Evolutionary conservation across 2,888 invertebrate species (phyloP).

Genomic region (Agrochola lychnidis): DNA sequence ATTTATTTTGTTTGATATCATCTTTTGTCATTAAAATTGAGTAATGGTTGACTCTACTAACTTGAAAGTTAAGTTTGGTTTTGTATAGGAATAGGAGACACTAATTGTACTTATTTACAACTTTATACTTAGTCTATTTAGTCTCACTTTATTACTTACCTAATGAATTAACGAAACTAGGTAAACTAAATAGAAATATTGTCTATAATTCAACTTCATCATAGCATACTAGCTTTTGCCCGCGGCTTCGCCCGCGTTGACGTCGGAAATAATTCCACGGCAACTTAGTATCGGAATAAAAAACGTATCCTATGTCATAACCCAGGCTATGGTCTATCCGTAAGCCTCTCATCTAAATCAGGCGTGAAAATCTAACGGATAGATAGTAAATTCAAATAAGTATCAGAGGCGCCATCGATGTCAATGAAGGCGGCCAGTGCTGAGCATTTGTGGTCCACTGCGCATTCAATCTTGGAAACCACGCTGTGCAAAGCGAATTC

Average conservation of each 20-base stretch:
- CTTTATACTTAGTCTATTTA: neutral
- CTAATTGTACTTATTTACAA: neutral
- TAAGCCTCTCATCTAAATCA: no score
- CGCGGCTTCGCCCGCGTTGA: no score
- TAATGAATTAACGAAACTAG: neutral
- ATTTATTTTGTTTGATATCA: slow-evolving; percentile 29
- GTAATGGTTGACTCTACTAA: slow-evolving; percentile 13
- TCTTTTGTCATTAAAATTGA: slow-evolving; percentile 29
- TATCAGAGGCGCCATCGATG: no score
- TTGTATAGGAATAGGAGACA: neutral
- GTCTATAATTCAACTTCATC: neutral
- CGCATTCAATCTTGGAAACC: neutral
- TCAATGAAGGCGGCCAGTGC: no score
- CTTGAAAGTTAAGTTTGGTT: slow-evolving; percentile 5
- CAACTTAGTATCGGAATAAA: no score
- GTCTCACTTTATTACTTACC: neutral
- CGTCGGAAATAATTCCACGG: no score
- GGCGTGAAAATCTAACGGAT: no score
- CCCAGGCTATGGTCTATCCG: no score
- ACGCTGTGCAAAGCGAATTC: neutral
- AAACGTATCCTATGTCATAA: no score
- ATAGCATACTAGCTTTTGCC: no score
- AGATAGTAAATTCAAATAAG: no score
- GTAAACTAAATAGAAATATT: neutral
- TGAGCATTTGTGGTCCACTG: neutral